Percentiles rank a stretch among this genome's conserved stretches.
These are phyloP conservation scores for Excalfactoria chinensis DNA, from an alignment of 2,113 vertebrate genomes.

Conservation along the genomic window DNA sequence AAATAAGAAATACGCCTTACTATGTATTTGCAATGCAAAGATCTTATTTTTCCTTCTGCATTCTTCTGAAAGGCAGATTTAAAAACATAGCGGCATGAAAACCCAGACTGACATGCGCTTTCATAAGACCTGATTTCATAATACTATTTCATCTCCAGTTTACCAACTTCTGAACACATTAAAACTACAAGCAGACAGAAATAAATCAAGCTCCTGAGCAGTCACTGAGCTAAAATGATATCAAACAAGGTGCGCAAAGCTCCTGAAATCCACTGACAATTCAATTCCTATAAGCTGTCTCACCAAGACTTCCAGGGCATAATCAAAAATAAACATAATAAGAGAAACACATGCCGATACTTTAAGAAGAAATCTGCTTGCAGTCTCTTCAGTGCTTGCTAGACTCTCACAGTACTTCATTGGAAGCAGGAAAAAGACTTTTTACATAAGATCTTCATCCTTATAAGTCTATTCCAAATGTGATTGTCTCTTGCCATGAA, in stretches of 20 bases:
- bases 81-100: background rate
- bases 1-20: background rate
- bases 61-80: background rate
- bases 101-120: background rate
- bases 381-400: background rate
- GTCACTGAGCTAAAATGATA: background rate
- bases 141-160: background rate
- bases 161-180: background rate
- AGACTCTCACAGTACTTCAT: background rate
- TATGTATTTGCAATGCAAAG: background rate
- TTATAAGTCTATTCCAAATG: background rate
- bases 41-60: background rate
- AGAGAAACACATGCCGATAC: background rate
- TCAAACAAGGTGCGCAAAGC: background rate
- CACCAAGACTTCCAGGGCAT: background rate
- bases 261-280: background rate
- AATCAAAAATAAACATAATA: constrained; percentile 38
- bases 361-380: background rate
- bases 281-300: background rate
- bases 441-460: background rate
- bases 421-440: no score
- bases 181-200: background rate
- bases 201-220: background rate
- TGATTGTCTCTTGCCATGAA: background rate
- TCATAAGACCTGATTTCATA: background rate